Conservation (phyloP, 2,797 vertebrate genomes). For the Malacoraja senta region DNA sequence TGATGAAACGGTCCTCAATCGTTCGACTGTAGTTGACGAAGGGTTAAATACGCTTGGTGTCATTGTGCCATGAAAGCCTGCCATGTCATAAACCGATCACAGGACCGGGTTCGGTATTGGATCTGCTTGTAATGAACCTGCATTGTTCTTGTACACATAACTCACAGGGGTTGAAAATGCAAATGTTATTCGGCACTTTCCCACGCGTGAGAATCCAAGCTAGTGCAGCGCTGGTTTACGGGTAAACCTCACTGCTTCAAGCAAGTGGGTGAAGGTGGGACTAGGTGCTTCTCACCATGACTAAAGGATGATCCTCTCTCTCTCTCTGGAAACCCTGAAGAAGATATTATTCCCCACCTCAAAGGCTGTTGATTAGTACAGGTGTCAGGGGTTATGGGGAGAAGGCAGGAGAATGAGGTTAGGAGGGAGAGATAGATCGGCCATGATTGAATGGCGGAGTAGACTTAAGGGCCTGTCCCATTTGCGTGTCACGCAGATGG, state of each 20-base stretch:
- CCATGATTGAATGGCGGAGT: no score
- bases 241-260: background rate
- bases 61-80: background rate
- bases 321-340: background rate
- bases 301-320: background rate
- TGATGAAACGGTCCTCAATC: background rate
- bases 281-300: no score
- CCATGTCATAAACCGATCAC: slow-evolving; percentile 1
- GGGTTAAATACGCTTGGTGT: background rate
- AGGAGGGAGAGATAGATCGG: no score
- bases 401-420: no score
- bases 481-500: no score
- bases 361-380: no score
- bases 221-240: no score
- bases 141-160: slow-evolving; percentile 30
- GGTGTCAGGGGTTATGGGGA: no score
- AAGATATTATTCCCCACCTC: no score
- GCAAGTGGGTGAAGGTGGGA: no score
- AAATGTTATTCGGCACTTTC: background rate
- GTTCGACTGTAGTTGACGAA: background rate
- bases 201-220: background rate
- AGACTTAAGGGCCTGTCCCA: no score
- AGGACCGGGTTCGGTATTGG: background rate
- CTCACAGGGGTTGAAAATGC: background rate
- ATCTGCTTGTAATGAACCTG: background rate